These are phyloP conservation scores for Sebastiscus albofasciatus DNA, from an alignment of 2,797 vertebrate genomes.

Conservation along the genomic window DNA sequence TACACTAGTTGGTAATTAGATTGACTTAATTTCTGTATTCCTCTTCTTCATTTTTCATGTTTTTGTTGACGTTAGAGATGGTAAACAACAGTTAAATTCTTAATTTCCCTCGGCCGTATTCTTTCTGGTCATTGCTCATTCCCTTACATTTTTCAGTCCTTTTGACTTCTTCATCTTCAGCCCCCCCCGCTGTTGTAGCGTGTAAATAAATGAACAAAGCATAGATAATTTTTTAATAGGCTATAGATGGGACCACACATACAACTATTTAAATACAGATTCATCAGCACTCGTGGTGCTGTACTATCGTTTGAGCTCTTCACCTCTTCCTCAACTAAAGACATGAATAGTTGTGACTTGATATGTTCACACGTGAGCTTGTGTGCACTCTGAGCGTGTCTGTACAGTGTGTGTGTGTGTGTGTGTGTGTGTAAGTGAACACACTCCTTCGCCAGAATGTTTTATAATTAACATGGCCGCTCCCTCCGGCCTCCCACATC, in stretches of 20 bases:
- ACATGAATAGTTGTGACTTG: neutral
- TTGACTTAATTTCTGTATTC: neutral
- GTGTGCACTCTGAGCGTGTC: neutral
- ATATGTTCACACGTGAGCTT: neutral
- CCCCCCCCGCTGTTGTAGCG: neutral
- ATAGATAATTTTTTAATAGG: neutral
- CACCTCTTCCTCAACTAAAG: neutral
- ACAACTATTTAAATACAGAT: neutral
- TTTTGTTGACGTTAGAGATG: neutral
- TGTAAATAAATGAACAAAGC: neutral
- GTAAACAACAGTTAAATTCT: neutral
- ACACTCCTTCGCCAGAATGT: neutral
- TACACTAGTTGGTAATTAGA: neutral
- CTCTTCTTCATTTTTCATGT: neutral
- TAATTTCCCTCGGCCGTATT: neutral
- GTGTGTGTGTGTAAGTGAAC: neutral
- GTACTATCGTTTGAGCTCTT: neutral
- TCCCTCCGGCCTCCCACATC: slow-evolving; percentile 32
- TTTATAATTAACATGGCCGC: slow-evolving; percentile 49
- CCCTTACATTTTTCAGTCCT: neutral
- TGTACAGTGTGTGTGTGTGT: neutral
- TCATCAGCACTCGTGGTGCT: neutral
- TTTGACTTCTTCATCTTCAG: neutral
- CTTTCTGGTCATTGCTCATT: neutral
- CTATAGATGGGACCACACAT: neutral